Conservation (phyloP, 2,888 invertebrate species). For the Tenthredo livida region DNA sequence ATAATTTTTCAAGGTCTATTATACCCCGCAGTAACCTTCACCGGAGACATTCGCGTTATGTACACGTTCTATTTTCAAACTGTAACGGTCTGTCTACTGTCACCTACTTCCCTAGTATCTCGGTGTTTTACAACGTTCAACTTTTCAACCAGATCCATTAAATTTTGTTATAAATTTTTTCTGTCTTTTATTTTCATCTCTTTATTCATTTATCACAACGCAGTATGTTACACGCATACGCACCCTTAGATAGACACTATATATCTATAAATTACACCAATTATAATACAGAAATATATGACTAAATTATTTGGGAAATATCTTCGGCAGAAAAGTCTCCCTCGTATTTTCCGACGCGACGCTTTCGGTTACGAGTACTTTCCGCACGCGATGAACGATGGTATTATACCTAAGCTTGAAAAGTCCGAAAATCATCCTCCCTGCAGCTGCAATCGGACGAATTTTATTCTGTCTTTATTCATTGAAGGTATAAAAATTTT, state of each 20-base stretch:
- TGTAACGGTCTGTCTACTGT: conserved; percentile 4
- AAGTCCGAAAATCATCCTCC: neutral
- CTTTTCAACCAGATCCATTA: conserved; percentile 6
- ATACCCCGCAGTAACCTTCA: conserved; percentile 1
- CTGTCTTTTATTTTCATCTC: too few species aligned
- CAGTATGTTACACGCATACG: too few species aligned
- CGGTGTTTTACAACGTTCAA: neutral
- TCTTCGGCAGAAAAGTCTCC: neutral
- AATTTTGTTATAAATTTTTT: neutral
- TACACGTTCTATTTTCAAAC: conserved; percentile 41
- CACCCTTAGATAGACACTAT: neutral
- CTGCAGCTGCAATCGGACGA: too few species aligned
- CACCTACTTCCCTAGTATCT: conserved; percentile 23
- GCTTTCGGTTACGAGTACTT: too few species aligned
- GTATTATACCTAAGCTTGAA: neutral
- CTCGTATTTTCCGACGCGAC: neutral
- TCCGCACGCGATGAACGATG: neutral
- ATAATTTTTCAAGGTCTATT: conserved; percentile 35
- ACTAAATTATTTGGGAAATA: neutral
- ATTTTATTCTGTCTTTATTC: too few species aligned
- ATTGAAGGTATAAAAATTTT: too few species aligned
- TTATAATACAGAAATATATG: neutral
- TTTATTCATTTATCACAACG: neutral
- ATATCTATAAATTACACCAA: neutral
- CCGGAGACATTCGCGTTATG: neutral